Evolutionary conservation across 2,888 invertebrate genomes (phyloP), one percentile per base, ranked within the genome.

Genomic region (Xanthia togata): DNA sequence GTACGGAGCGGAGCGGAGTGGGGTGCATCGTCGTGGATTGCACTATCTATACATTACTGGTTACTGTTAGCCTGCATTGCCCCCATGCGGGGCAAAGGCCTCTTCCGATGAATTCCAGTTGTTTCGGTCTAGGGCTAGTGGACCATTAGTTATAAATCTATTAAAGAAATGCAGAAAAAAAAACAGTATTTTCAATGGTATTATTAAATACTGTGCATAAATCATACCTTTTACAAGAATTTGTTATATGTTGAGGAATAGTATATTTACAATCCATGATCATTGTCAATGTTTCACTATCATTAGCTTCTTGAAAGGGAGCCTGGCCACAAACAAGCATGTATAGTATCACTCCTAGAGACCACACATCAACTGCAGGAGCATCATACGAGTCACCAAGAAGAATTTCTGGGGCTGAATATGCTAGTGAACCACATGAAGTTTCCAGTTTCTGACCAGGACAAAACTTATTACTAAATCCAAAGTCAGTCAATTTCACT

Each of bases 281-380:
- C 99, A 99, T 99, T 50, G 99, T 99, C 74, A 99, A 97, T 0
- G 99, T 99, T 97, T 99, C 99, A 91, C 99, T 99, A 95, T 99
- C 99, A 95, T 99, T 99, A 50, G 99, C 99, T 97, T 99, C 99
- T 96, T 99, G 99, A 94, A 99, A 99, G 11, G 99, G 99, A 55
- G 99, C 98, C 93, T 98, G 98, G 11, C 99, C 99, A 95, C 99
- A 99, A 9, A 99, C 99, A 91, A 99, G 97, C 99, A 99, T 99
- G 96, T 98, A 99, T 64, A 99, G 97, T 91, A 99, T 99, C 26
- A 99, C 99, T 77, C 99, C 99, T 77, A 99, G 97, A 11, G 99
- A 99, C 99, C 99, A 99, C 72, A 99, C 98, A 97, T 99, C 99
- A 97, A 99, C 99, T 87, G 99, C 99, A 35, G 99, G 99, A 60